Percentiles rank a stretch among this genome's conserved stretches.
phyloP scores from a whole-genome alignment of 2,888 invertebrate genomes.

The Phorcus lineatus region DNA sequence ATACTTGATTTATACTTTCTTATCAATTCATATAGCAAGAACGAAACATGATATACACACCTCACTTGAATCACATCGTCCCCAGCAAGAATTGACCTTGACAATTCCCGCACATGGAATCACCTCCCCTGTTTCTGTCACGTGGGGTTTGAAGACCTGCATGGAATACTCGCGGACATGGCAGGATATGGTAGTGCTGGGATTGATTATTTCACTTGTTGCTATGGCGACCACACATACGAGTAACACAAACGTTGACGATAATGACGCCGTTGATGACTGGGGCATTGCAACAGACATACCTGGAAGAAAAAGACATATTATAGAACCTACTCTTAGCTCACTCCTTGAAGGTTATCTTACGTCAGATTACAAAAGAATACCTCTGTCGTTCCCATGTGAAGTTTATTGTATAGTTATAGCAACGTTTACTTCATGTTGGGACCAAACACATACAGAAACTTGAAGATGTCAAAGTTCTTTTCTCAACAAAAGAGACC shows the following conservation, averaged over 20 bases:
- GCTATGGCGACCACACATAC: constrained; percentile 18
- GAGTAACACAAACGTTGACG: neutral
- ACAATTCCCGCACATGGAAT: constrained; percentile 86
- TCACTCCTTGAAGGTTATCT: too few relatives aligned
- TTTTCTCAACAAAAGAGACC: too few relatives aligned
- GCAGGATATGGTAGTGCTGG: constrained; percentile 47
- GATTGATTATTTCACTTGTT: constrained; percentile 37
- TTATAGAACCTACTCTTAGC: too few relatives aligned
- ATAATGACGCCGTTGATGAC: neutral
- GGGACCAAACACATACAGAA: too few relatives aligned
- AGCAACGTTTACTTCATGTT: too few relatives aligned
- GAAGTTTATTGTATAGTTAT: too few relatives aligned
- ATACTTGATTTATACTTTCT: too few relatives aligned
- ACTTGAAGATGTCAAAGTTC: too few relatives aligned
- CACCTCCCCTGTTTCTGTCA: constrained; percentile 79
- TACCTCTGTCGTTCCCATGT: too few relatives aligned
- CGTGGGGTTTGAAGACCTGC: constrained; percentile 40
- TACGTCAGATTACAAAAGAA: too few relatives aligned
- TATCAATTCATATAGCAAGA: too few relatives aligned
- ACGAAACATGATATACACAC: constrained; percentile 75
- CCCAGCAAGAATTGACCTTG: constrained; percentile 87
- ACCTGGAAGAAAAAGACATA: neutral
- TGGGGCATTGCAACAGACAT: constrained; percentile 17
- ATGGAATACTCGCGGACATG: constrained; percentile 44
- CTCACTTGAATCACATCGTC: constrained; percentile 89